These are phyloP conservation scores for Lapara coniferarum DNA, from an alignment of 2,888 invertebrate genomes.

Conservation along the genomic window DNA sequence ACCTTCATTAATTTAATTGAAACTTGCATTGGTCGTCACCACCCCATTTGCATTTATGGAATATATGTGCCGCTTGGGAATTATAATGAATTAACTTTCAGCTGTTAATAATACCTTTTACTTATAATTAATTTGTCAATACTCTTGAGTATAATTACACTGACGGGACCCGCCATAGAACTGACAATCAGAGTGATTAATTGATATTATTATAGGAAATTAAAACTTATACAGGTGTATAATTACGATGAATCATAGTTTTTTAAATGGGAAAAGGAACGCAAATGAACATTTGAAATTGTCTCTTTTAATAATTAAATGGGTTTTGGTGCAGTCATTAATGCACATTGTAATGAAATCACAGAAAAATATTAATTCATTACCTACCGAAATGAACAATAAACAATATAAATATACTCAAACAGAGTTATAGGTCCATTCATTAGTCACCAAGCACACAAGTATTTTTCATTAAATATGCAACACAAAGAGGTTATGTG, in stretches of 20 bases:
- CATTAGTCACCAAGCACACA: conserved; percentile 50
- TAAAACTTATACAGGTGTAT: not conserved
- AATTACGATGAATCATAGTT: not conserved
- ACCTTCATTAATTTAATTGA: conserved; percentile 72
- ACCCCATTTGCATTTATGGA: not conserved
- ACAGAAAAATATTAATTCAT: not conserved
- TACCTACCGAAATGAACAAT: conserved; percentile 1
- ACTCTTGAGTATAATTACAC: not conserved
- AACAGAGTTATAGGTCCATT: conserved; percentile 31
- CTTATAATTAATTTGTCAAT: not conserved
- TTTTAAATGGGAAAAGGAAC: too few species aligned
- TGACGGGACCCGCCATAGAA: not conserved
- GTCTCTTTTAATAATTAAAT: not conserved
- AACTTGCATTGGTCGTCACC: conserved; percentile 37
- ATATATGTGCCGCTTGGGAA: not conserved
- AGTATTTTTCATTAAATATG: conserved; percentile 52
- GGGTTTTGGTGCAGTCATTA: not conserved
- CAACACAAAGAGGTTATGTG: conserved; percentile 61
- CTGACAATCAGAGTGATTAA: not conserved
- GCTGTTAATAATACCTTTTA: not conserved
- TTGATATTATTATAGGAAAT: not conserved
- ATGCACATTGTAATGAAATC: not conserved
- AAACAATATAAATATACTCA: conserved; percentile 10
- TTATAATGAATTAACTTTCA: conserved; percentile 5
- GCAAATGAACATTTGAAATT: too few species aligned